Evolutionary conservation across 1,140 invertebrate genomes (phyloP).

Genomic region (Chionoecetes opilio): DNA sequence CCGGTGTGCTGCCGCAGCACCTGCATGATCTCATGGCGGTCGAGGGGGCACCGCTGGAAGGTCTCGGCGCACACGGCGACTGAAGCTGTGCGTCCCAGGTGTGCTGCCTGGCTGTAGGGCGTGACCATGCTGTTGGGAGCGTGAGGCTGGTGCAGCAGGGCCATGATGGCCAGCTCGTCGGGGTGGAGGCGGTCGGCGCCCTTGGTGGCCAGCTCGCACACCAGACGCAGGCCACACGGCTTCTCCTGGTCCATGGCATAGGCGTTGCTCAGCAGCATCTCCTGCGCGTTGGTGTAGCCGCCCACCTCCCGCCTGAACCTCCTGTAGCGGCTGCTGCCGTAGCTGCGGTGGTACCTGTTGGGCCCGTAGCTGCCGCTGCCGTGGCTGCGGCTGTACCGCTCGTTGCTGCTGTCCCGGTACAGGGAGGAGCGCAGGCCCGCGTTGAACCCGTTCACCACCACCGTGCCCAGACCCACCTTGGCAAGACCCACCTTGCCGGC

Average conservation of each 20-base stretch:
- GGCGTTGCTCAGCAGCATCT: slow-evolving; percentile 45
- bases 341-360: background rate
- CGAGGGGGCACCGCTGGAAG: background rate
- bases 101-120: slow-evolving; percentile 44
- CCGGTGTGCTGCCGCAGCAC: background rate
- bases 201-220: slow-evolving; percentile 63
- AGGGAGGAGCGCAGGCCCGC: background rate
- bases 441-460: background rate
- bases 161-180: slow-evolving; percentile 48
- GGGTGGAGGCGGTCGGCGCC: background rate
- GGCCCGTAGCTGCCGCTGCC: background rate
- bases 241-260: background rate
- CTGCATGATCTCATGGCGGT: slow-evolving; percentile 36
- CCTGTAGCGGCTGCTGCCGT: background rate
- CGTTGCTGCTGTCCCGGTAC: background rate
- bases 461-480: background rate
- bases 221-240: slow-evolving; percentile 60
- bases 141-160: background rate
- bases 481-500: background rate
- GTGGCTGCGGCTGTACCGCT: background rate
- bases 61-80: background rate
- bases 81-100: background rate
- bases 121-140: background rate
- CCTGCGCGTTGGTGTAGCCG: slow-evolving; percentile 12
- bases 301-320: background rate